Evolutionary conservation across 2,797 vertebrate species (phyloP), one percentile per base, ranked within the genome.

Genomic region (Fistularia tabacaria): DNA sequence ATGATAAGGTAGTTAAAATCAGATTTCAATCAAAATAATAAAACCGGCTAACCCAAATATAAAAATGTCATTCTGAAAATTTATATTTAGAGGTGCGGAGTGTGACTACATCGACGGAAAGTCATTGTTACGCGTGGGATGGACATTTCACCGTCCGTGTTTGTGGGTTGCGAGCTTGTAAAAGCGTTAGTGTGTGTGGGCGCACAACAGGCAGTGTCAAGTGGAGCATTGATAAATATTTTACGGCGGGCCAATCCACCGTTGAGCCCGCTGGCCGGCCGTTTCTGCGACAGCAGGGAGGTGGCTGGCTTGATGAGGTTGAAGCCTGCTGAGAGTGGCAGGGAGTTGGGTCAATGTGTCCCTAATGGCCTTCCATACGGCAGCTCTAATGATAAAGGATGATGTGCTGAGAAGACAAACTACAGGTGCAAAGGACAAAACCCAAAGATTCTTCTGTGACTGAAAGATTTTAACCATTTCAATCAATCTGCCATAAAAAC

Each of bases 331-430:
- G 76, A 74, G 76, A 63, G 60, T 62, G 52, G 69, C 64, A 49
- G 76, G 73, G 73, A 80, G 72, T 69, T 59, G 74, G 84, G 80
- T 82, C 80, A 85, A 74, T 85, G 76, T 74, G 66, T 74, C 70
- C 73, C 62, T 85, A 83, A 84, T 82, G 79, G 67, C 55, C 65
- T 71, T 74, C 82, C 70, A 75, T 79, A 57, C 54, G 54, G 72
- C 14, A 8, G 65, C 66, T 54, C 53, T 82, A 77, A 81, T 71
- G 73, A 79, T 81, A 76, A 83, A 78, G 77, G 66, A 85, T 76
- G 72, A 80, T 67, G 41, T 54, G 36, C 37, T 0, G 41, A 49
- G 53, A 59, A 65, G 69, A 79, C 71, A 67, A 78, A 84, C 61
- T 64, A 51, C 46, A 57, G 65, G 25, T 43, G 41, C 58, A 69